Conservation (phyloP, 2,797 vertebrate species). For the Dryobates pubescens region DNA sequence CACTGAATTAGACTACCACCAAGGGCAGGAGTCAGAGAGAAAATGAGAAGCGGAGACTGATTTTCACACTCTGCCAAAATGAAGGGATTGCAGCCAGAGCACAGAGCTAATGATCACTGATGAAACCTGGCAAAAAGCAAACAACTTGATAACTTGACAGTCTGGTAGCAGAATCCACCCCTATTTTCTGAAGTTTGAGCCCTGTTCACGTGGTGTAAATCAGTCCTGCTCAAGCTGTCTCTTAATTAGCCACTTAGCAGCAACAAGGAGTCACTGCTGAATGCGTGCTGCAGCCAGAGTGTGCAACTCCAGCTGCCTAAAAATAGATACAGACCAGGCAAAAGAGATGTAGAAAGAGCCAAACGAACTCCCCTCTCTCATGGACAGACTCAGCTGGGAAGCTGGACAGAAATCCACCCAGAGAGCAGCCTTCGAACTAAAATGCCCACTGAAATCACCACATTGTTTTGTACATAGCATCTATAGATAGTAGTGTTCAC, state of each 20-base stretch:
- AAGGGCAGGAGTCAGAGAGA: not conserved
- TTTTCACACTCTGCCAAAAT: not conserved
- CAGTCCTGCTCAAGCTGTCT: not conserved
- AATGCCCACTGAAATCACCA: not conserved
- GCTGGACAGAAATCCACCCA: not conserved
- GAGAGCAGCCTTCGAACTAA: not conserved
- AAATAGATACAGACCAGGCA: not conserved
- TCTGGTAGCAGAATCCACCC: not conserved
- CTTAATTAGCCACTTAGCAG: constrained; percentile 30
- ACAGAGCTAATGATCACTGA: not conserved
- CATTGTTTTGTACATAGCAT: not conserved
- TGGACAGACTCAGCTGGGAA: not conserved
- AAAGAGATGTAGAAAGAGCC: not conserved
- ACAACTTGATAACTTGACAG: not conserved
- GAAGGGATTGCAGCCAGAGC: not conserved
- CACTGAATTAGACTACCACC: not conserved
- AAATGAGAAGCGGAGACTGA: not conserved
- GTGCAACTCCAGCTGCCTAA: not conserved
- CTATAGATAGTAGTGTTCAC: not conserved
- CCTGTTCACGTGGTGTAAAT: not conserved
- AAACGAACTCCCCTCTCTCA: not conserved
- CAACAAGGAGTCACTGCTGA: not conserved
- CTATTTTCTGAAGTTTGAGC: constrained; percentile 19
- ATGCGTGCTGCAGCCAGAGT: not conserved
- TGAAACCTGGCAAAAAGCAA: not conserved